Conservation (phyloP, 2,113 vertebrate species). For the Pteruthius melanotis region DNA sequence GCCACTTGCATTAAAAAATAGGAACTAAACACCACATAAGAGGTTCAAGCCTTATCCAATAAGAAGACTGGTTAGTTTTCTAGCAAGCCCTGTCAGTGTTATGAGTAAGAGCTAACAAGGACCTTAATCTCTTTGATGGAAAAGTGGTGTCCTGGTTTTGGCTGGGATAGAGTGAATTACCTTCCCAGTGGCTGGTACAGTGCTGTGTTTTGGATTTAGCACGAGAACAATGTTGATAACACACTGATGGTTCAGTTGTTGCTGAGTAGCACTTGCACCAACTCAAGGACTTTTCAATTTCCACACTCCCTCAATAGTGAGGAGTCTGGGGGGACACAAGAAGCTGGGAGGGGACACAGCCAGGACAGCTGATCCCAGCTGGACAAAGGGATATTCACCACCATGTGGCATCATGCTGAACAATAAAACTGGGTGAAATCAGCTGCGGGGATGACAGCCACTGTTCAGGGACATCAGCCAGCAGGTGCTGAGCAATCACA, state of each 20-base stretch:
- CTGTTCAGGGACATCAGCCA: not conserved
- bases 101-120: not conserved
- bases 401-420: not conserved
- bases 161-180: not conserved
- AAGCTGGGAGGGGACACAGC: not conserved
- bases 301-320: not conserved
- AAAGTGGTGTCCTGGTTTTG: not conserved
- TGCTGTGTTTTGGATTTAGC: not conserved
- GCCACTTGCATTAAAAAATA: not conserved
- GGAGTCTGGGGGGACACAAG: not conserved
- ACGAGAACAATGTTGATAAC: not conserved
- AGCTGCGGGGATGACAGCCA: not conserved
- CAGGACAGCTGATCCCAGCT: not conserved
- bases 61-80: not conserved
- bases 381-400: not conserved
- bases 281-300: not conserved
- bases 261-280: not conserved
- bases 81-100: not conserved
- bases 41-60: not conserved
- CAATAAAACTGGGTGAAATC: not conserved
- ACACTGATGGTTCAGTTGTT: not conserved
- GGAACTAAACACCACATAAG: not conserved
- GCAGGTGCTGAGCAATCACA: not conserved
- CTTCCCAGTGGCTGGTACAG: not conserved
- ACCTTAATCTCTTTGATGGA: not conserved